Base-by-base conservation (phyloP, 64 coral and sea anemone genomes). In the Platygyra sinensis region DNA sequence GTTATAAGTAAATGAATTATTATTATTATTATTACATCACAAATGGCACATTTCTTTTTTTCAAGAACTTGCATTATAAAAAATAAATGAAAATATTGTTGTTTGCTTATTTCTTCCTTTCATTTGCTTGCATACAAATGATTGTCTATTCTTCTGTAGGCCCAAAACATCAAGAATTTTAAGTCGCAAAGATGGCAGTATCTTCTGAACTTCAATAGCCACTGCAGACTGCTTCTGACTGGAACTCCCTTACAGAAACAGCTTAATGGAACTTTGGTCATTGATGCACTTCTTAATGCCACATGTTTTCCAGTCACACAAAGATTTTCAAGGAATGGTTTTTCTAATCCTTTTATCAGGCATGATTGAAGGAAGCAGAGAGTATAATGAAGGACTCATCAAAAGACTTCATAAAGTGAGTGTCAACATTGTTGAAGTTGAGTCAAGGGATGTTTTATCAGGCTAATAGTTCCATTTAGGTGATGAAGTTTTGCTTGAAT, bases 81-180 rank as follows among this genome's bases (percentile, higher is more conserved):
- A 14, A 64, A 11, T 18, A 36, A 18, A 30, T 11, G 51, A 63
- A 63, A 30, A 57, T 88, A 38, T 38, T 49, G 50, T 18, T 15
- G 62, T 46, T 39, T 73, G 24, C 14, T 28, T 27, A 30, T 28
- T 31, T 14, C 60, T 62, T 33, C 22, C 15, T 63, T 20, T 39
- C 4, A 18, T 2, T 80, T 30, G 20, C 19, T 57, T 57, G 15
- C 54, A 57, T 57, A 2, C 15, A 31, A 14, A 16, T 32, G 72
- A 17, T 52, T 24, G 8, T 33, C 33, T 50, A 16, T 86, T 17
- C 28, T 75, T 25, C 42, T 91, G 8, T 42, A 99, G 97, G 97
- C 97, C 65, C 97, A 99, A 73, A 99, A 99, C 78, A 99, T 99
- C 81, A 99, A 99, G 85, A 99, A 99, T 50, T 99, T 99, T 79